Percentiles rank a stretch among this genome's conserved stretches.
These are phyloP conservation scores for Drosophila melanocephala DNA, from an alignment of 2,888 invertebrate genomes.

Conservation along the genomic window DNA sequence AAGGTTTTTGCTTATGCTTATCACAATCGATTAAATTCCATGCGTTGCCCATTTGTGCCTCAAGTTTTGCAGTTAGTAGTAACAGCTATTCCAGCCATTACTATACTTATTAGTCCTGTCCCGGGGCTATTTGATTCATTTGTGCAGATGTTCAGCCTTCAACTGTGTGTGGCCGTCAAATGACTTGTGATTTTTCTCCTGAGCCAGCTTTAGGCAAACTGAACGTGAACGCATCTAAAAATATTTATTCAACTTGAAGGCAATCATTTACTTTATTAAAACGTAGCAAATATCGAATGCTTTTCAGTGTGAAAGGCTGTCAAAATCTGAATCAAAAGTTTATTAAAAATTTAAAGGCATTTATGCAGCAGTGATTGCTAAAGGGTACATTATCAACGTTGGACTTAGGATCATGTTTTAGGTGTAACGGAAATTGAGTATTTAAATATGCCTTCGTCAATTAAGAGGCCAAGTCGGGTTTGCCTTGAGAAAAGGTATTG, in stretches of 20 bases:
- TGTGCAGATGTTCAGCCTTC: background rate
- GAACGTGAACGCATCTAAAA: constrained; percentile 12
- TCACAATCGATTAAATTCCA: constrained; percentile 51
- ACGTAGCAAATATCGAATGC: constrained; percentile 11
- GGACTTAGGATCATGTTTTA: background rate
- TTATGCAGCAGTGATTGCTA: background rate
- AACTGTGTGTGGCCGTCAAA: background rate
- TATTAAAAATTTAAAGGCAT: constrained; percentile 29
- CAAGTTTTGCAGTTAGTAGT: constrained; percentile 12
- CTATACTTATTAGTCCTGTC: constrained; percentile 23
- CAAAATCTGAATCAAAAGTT: background rate
- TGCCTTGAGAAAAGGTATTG: background rate
- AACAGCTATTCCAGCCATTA: background rate
- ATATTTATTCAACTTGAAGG: constrained; percentile 32
- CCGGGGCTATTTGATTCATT: constrained; percentile 25
- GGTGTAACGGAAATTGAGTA: constrained; percentile 37
- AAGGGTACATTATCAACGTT: background rate
- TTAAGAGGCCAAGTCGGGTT: background rate
- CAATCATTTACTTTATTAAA: constrained; percentile 25
- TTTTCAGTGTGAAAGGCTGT: background rate
- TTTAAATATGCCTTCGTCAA: constrained; percentile 5
- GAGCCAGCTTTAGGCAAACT: constrained; percentile 13
- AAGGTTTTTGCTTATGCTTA: constrained; percentile 25
- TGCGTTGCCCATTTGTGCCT: constrained; percentile 39
- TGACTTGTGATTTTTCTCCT: constrained; percentile 40